These are phyloP conservation scores for Neolamprologus brichardi DNA, from an alignment of 2,113 vertebrate genomes.

Conservation along the genomic window DNA sequence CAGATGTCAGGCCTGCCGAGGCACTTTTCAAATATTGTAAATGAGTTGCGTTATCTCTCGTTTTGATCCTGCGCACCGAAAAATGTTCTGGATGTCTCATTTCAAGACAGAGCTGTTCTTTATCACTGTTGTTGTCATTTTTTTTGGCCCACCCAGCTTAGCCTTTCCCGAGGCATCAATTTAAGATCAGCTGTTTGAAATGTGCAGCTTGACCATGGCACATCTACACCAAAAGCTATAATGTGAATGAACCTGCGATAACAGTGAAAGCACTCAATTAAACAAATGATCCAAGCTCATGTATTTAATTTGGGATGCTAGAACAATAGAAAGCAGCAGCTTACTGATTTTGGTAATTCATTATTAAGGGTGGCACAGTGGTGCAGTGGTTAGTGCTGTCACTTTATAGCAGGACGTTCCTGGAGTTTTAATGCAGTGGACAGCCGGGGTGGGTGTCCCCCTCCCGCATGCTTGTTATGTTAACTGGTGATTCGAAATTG, in stretches of 20 bases:
- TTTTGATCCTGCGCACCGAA: not conserved
- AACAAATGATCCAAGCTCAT: not conserved
- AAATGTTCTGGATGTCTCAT: not conserved
- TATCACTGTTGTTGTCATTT: not conserved
- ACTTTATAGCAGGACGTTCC: not conserved
- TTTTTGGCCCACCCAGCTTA: not conserved
- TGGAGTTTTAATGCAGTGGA: not conserved
- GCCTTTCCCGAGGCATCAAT: not conserved
- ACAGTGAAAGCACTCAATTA: not conserved
- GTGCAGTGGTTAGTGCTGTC: not conserved
- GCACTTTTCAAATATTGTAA: not conserved
- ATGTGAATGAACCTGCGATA: not conserved
- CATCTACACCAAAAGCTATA: not conserved
- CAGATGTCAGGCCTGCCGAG: conserved; percentile 11
- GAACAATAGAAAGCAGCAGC: not conserved
- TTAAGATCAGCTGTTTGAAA: not conserved
- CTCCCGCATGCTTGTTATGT: not conserved
- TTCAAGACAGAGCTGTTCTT: not conserved
- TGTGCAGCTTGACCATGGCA: not conserved
- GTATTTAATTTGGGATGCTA: not conserved
- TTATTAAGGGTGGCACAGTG: not conserved
- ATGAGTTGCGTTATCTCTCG: not conserved
- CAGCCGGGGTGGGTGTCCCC: not conserved
- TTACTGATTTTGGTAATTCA: not conserved
- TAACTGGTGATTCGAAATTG: not conserved